A percentile compares a stretch with the other conserved stretches of the same genome.
phyloP scores from a whole-genome alignment of 2,888 invertebrate species.

The Hetaerina titia region DNA sequence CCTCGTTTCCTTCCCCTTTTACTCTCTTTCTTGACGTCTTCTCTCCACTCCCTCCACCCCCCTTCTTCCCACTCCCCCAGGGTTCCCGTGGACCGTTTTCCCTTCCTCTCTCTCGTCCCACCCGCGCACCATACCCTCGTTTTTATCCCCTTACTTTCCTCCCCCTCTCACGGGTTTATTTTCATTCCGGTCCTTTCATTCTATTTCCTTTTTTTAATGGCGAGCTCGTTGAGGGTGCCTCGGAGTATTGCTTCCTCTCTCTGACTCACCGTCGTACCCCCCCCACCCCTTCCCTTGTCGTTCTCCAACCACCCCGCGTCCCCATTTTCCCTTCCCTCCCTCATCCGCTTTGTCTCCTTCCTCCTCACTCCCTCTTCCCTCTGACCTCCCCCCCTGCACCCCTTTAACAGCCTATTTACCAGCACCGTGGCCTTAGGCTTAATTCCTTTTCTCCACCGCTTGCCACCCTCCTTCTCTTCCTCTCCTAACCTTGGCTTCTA shows the following conservation, averaged over 20 bases:
- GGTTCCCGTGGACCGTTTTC: background rate
- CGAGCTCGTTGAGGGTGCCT: constrained; percentile 51
- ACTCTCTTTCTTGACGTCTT: background rate
- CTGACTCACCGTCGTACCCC: background rate
- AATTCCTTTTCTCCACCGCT: background rate
- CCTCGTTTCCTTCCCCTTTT: background rate
- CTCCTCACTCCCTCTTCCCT: background rate
- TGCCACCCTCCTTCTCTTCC: background rate
- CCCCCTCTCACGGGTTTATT: constrained; percentile 40
- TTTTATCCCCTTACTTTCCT: background rate
- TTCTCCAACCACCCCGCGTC: background rate
- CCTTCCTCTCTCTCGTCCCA: background rate
- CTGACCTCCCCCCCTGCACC: background rate
- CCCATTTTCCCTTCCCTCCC: background rate
- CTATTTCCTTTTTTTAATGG: constrained; percentile 60
- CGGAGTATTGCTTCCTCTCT: constrained; percentile 34
- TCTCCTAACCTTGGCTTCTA: background rate
- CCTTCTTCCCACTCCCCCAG: background rate
- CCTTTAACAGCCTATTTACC: constrained; percentile 49
- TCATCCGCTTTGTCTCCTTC: background rate
- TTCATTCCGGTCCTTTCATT: constrained; percentile 56
- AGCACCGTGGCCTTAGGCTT: constrained; percentile 49
- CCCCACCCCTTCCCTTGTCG: background rate
- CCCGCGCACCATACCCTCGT: constrained; percentile 1
- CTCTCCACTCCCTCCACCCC: background rate